Evolutionary conservation across 2,797 vertebrate species (phyloP), one percentile per base, ranked within the genome.

Genomic region (Galagoides demidoff): DNA sequence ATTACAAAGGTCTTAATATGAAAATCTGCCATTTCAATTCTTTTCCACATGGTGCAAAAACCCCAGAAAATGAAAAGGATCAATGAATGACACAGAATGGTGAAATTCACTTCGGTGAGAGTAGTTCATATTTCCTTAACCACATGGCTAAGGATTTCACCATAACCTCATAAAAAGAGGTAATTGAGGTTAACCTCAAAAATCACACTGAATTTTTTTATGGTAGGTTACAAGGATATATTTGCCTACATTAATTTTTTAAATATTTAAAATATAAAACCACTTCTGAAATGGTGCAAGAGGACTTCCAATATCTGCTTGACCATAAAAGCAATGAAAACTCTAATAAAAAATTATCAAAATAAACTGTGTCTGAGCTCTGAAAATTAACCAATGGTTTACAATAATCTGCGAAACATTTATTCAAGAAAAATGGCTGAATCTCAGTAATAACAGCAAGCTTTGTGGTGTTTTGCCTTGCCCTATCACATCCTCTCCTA

Each of bases 121-220:
- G 74, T 29, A 77, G 16, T n/a, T 77, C 7, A 9, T 59, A 76
- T 90, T 76, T 76, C 37, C 55, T 87, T 66, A 94, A 94, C n/a
- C 45, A 77, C 45, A 78, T 27, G 34, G 29, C 78, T 45, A 88
- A 89, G 43, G 43, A 45, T 79, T 90, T 82, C 68, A 84, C 89
- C 70, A 88, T 25, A 77, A 34, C 52, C 81, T 87, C 71, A 70
- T 90, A 87, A 52, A 76, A 76, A 92, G 63, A 63, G 59, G 63
- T 59, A 82, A 70, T 77, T 95, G 85, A 89, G 63, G 64, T 81
- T 92, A 96, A 88, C 66, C 82, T 92, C 77, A 92, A 49, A 95
- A 95, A 76, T 95, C 19, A 63, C 20, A 89, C 25, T 94, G 61
- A 55, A 68, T 29, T 52, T 87, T 85, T 91, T 91, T 59, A 68